These are phyloP conservation scores for Nothura maculosa DNA, from an alignment of 2,797 vertebrate genomes.

Conservation along the genomic window DNA sequence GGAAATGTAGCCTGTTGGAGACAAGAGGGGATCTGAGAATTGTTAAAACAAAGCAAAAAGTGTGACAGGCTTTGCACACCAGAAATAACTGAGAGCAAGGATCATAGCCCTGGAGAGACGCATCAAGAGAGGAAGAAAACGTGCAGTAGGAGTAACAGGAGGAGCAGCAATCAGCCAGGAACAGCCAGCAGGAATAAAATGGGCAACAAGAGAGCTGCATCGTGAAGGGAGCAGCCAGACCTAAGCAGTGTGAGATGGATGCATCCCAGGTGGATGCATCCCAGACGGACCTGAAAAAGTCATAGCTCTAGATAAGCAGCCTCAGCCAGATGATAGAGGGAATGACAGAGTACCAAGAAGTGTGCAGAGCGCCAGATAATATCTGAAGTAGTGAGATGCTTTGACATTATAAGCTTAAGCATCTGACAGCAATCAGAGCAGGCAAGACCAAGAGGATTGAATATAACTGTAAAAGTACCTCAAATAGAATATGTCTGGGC, in stretches of 20 bases:
- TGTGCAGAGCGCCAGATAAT: neutral
- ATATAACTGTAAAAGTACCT: neutral
- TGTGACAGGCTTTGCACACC: constrained; percentile 51
- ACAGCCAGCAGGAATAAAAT: neutral
- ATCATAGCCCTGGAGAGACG: constrained; percentile 44
- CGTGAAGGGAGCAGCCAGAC: neutral
- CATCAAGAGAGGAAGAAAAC: constrained; percentile 20
- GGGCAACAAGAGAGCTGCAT: constrained; percentile 20
- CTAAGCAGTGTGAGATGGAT: neutral
- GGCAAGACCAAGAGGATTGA: neutral
- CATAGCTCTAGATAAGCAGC: constrained; percentile 7
- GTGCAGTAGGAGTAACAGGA: constrained; percentile 3
- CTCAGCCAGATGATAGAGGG: neutral
- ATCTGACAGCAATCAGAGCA: constrained; percentile 23
- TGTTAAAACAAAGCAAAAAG: constrained; percentile 67
- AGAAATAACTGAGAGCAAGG: constrained; percentile 65
- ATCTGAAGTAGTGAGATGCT: neutral
- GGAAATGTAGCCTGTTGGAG: constrained; percentile 47
- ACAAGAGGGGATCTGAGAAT: constrained; percentile 34
- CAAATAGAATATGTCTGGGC: neutral
- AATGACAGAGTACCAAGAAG: constrained; percentile 24
- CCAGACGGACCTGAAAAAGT: constrained; percentile 32
- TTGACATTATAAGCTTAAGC: constrained; percentile 33
- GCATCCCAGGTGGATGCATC: neutral
- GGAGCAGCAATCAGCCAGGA: constrained; percentile 34